Conservation (phyloP, 2,113 vertebrate genomes). For the Rhineura floridana region DNA sequence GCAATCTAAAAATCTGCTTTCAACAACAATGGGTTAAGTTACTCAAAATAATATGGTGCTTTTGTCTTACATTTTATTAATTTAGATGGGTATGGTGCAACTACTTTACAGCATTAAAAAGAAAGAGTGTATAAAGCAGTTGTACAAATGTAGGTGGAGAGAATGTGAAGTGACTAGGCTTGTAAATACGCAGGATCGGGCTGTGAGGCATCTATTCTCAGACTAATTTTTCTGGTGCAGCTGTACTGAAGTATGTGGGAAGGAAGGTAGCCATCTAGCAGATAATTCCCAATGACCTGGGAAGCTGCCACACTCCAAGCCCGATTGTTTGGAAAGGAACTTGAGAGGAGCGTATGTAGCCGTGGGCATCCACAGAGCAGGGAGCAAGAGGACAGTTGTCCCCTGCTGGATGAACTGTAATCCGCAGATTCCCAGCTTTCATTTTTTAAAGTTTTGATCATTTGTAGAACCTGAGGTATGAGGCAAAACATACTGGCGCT, state of each 20-base stretch:
- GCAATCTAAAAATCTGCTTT: not conserved
- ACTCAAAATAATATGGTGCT: slow-evolving; percentile 1
- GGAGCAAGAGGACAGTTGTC: too few species aligned
- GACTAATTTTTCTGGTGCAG: not conserved
- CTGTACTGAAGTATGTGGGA: not conserved
- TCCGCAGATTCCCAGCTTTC: too few species aligned
- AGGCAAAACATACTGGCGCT: too few species aligned
- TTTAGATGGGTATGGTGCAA: rapidly evolving
- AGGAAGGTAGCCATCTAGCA: not conserved
- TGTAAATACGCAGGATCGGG: not conserved
- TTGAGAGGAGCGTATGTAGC: not conserved
- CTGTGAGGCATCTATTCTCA: not conserved
- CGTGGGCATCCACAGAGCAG: too few species aligned
- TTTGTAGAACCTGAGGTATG: too few species aligned
- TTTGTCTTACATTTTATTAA: not conserved
- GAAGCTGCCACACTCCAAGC: not conserved
- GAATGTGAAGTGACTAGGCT: not conserved
- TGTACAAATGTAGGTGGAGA: not conserved
- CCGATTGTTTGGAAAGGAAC: not conserved
- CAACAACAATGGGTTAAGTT: not conserved
- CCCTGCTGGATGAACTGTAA: too few species aligned
- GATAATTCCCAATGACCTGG: not conserved
- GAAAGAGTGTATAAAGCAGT: not conserved
- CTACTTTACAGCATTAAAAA: slow-evolving; percentile 11
- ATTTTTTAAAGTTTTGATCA: too few species aligned